Conservation (phyloP, 2,797 vertebrate species). For the Sebastes aleutianus region DNA sequence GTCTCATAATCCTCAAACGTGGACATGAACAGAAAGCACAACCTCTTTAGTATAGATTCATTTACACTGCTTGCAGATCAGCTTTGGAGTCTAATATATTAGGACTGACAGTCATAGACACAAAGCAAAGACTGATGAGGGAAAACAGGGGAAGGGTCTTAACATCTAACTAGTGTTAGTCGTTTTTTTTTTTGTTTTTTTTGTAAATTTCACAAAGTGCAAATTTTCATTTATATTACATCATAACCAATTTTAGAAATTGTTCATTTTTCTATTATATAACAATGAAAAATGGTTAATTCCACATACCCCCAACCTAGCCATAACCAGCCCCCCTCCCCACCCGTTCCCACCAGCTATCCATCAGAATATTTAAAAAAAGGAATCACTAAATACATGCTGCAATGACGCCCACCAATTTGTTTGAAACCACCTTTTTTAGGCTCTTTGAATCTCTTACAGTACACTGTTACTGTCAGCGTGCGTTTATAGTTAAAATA, state of each 20-base stretch:
- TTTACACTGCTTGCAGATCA: constrained; percentile 64
- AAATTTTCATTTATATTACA: constrained; percentile 79
- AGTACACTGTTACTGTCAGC: constrained; percentile 76
- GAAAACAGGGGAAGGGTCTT: constrained; percentile 40
- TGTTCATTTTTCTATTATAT: constrained; percentile 61
- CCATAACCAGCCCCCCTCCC: constrained; percentile 42
- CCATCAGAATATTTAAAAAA: constrained; percentile 67
- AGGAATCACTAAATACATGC: constrained; percentile 82
- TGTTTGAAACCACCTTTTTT: constrained; percentile 59
- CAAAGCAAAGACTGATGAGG: constrained; percentile 64
- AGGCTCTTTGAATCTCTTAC: constrained; percentile 66
- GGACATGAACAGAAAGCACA: constrained; percentile 61
- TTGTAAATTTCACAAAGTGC: constrained; percentile 83
- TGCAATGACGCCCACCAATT: constrained; percentile 70
- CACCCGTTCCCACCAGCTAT: constrained; percentile 38
- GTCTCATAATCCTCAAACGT: constrained; percentile 42
- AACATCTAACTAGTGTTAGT: constrained; percentile 82
- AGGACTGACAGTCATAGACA: constrained; percentile 62
- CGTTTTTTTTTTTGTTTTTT: constrained; percentile 41
- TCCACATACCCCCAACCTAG: constrained; percentile 62
- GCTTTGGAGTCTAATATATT: constrained; percentile 65
- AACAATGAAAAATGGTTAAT: constrained; percentile 73
- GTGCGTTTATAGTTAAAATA: constrained; percentile 86
- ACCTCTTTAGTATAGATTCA: constrained; percentile 51
- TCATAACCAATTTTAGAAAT: constrained; percentile 75